These are phyloP conservation scores for Argyrosomus japonicus DNA, from an alignment of 2,113 vertebrate species.

Conservation along the genomic window DNA sequence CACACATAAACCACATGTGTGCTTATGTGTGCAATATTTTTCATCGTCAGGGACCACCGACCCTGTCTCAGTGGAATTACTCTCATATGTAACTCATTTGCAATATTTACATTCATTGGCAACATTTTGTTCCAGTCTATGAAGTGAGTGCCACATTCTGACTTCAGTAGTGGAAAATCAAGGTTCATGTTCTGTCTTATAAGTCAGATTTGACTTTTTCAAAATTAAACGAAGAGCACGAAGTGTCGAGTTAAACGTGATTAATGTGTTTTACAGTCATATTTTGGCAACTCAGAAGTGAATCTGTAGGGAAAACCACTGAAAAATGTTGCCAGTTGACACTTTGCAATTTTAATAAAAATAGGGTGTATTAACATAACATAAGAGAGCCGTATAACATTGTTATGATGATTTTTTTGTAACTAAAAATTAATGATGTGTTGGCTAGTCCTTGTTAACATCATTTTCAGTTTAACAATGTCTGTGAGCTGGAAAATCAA, in stretches of 20 bases:
- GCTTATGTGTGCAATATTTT: slow-evolving; percentile 23
- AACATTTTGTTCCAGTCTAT: background rate
- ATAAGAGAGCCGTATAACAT: too few relatives aligned
- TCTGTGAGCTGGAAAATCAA: background rate
- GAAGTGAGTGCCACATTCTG: background rate
- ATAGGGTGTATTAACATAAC: too few relatives aligned
- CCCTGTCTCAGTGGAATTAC: background rate
- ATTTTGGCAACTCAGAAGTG: too few relatives aligned
- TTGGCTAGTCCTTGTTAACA: background rate
- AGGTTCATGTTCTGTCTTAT: background rate
- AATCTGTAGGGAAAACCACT: too few relatives aligned
- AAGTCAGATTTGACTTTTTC: background rate
- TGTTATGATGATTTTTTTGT: too few relatives aligned
- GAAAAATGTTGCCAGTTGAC: too few relatives aligned
- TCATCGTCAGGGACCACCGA: slow-evolving; percentile 12
- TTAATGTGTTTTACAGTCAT: too few relatives aligned
- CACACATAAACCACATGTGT: background rate
- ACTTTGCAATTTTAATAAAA: too few relatives aligned
- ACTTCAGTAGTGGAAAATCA: background rate
- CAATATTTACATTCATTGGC: background rate
- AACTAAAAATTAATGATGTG: background rate
- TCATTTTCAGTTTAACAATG: background rate
- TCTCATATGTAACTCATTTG: slow-evolving; percentile 14
- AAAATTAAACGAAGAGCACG: background rate
- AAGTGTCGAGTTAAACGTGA: too few relatives aligned